phyloP scores from a whole-genome alignment of 2,113 vertebrate genomes.

The Pholis gunnellus region DNA sequence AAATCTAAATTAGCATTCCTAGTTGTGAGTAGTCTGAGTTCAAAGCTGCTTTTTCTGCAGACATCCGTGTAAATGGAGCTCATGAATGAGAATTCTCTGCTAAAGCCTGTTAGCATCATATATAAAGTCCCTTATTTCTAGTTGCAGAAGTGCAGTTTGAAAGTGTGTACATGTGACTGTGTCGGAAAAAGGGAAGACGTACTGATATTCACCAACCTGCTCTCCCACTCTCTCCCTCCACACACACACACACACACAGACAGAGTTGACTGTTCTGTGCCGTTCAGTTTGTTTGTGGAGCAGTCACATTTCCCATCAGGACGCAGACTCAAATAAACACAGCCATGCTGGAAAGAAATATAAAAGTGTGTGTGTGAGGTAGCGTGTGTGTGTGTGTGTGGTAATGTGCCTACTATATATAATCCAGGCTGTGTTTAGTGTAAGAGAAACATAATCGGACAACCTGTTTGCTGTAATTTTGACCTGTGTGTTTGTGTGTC shows the following conservation, averaged over 20 bases:
- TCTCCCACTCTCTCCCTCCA: background rate
- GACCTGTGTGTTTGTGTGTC: slow-evolving; percentile 44
- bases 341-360: slow-evolving; percentile 62
- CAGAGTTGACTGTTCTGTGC: slow-evolving; percentile 57
- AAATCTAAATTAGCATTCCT: background rate
- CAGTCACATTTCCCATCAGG: slow-evolving; percentile 80
- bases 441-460: slow-evolving; percentile 70
- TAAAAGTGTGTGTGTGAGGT: slow-evolving; percentile 29
- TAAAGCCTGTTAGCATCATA: background rate
- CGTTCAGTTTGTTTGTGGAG: slow-evolving; percentile 74
- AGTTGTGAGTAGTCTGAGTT: slow-evolving; percentile 11
- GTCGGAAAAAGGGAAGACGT: slow-evolving; percentile 31
- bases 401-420: slow-evolving; percentile 37
- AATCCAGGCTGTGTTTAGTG: slow-evolving; percentile 62
- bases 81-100: slow-evolving; percentile 3
- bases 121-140: slow-evolving; percentile 10
- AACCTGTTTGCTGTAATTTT: slow-evolving; percentile 62
- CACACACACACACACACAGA: slow-evolving; percentile 19
- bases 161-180: background rate
- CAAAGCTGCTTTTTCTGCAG: slow-evolving; percentile 13
- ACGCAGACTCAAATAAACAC: slow-evolving; percentile 81
- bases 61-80: slow-evolving; percentile 27
- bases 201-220: slow-evolving; percentile 26
- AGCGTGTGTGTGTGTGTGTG: slow-evolving; percentile 44
- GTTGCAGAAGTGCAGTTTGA: slow-evolving; percentile 19